Percentiles rank a stretch among this genome's conserved stretches.
These are phyloP conservation scores for Apostichopus leukothele DNA, from an alignment of 53 echinoderm and acorn worm genomes.

Conservation along the genomic window DNA sequence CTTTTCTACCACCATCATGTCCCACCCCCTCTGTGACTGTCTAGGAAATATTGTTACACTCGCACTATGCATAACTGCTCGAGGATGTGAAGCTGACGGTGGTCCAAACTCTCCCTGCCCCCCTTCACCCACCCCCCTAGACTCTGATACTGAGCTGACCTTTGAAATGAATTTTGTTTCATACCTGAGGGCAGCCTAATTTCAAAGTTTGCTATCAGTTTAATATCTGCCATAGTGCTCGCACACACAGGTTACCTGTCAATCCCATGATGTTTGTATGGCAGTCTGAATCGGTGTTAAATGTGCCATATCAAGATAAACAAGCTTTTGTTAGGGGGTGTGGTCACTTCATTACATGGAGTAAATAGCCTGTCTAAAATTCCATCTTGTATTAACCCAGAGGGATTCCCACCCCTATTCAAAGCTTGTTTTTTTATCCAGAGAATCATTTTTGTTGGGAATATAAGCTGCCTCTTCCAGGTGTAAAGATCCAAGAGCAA, in stretches of 20 bases:
- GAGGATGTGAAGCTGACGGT: too few species aligned
- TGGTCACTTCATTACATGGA: slow-evolving; percentile 1
- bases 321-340: background rate
- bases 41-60: too few species aligned
- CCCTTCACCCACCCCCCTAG: too few species aligned
- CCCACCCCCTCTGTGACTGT: too few species aligned
- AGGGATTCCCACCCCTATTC: background rate
- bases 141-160: background rate
- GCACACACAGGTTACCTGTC: background rate
- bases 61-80: too few species aligned
- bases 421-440: background rate
- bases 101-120: too few species aligned
- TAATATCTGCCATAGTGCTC: background rate
- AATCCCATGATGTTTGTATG: background rate
- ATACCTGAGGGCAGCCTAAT: background rate
- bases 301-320: slow-evolving; percentile 29
- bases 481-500: slow-evolving; percentile 31
- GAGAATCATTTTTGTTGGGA: background rate
- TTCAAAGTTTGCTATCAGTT: background rate
- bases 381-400: background rate
- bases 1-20: too few species aligned
- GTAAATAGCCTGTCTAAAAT: slow-evolving; percentile 27
- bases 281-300: background rate
- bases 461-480: slow-evolving; percentile 17
- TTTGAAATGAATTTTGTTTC: background rate